phyloP scores from a whole-genome alignment of 2,113 vertebrate genomes.

The Festucalex cinctus region DNA sequence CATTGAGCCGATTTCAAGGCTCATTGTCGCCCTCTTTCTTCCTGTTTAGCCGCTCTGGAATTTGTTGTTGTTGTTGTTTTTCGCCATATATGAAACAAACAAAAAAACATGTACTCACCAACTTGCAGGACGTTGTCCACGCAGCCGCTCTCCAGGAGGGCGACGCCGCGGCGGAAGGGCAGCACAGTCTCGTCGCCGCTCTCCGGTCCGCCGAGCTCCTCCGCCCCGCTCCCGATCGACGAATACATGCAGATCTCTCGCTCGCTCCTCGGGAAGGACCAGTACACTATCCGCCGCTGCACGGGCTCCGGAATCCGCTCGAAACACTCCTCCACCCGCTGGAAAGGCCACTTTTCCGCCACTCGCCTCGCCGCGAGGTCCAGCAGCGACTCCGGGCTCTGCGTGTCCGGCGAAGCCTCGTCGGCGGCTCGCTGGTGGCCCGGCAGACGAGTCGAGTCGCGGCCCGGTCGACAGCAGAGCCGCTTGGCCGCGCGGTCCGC shows the following conservation, averaged over 20 bases:
- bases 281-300: constrained; percentile 95
- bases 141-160: constrained; percentile 90
- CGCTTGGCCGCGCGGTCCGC: constrained; percentile 96
- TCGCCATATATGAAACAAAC: too few species aligned
- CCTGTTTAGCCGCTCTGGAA: not conserved
- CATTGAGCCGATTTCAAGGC: constrained; percentile 57
- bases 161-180: constrained; percentile 93
- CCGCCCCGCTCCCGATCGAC: constrained; percentile 90
- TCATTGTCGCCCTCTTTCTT: constrained; percentile 46
- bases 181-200: constrained; percentile 87
- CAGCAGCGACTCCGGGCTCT: constrained; percentile 91
- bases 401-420: constrained; percentile 77
- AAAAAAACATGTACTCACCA: constrained; percentile 79
- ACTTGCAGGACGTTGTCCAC: constrained; percentile 98
- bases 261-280: constrained; percentile 96
- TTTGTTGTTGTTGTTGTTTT: not conserved
- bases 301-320: constrained; percentile 96
- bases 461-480: constrained; percentile 95
- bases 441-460: constrained; percentile 80
- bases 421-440: constrained; percentile 77
- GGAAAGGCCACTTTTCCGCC: constrained; percentile 97
- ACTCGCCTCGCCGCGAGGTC: constrained; percentile 94
- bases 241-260: constrained; percentile 98
- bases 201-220: constrained; percentile 81
- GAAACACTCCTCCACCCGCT: constrained; percentile 94